Evolutionary conservation across 2,113 vertebrate genomes (phyloP).

Genomic region (Pelmatolapia mariae): DNA sequence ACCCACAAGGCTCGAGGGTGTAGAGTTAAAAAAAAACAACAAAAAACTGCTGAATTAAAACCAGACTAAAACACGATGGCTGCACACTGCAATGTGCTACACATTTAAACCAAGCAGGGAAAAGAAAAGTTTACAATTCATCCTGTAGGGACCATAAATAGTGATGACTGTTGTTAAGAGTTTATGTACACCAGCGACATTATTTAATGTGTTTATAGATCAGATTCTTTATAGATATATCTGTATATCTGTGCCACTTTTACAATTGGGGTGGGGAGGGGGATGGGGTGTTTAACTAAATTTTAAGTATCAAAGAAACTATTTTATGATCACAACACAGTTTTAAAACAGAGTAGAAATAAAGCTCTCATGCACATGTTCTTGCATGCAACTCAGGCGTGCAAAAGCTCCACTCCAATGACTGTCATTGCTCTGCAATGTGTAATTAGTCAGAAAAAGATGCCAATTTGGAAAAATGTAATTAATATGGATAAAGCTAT

Average conservation of each 20-base stretch:
- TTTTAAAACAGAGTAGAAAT: background rate
- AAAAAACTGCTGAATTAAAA: background rate
- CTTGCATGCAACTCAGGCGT: background rate
- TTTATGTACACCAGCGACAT: background rate
- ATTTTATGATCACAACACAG: background rate
- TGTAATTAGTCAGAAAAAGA: background rate
- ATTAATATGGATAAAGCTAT: background rate
- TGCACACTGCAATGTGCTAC: background rate
- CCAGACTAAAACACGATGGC: background rate
- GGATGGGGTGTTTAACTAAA: background rate
- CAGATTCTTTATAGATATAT: background rate
- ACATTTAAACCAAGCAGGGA: background rate
- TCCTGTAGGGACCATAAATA: background rate
- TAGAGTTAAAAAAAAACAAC: background rate
- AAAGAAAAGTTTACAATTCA: background rate
- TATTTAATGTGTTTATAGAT: background rate
- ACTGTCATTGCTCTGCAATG: background rate
- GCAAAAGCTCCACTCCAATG: background rate
- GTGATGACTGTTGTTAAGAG: background rate
- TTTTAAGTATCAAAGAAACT: background rate
- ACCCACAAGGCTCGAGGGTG: background rate
- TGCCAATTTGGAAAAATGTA: background rate
- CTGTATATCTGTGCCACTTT: background rate
- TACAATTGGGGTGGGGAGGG: background rate
- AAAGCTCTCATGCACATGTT: background rate